A percentile compares a stretch with the other conserved stretches of the same genome.
Evolutionary conservation across 2,797 vertebrate genomes (phyloP).

Genomic region (Coreius guichenoti): DNA sequence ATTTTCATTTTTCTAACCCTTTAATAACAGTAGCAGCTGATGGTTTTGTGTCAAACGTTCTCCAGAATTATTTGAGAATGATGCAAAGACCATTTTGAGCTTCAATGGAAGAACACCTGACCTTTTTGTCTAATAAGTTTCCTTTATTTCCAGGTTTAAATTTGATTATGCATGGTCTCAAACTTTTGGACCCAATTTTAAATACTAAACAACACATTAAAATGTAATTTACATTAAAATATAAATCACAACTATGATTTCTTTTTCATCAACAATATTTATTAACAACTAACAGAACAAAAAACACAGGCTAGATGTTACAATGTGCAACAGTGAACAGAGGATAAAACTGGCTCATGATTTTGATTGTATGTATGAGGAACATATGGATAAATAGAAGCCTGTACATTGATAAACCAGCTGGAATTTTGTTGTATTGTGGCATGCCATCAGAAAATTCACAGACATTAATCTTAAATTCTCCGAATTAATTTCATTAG

Average conservation of each 20-base stretch:
- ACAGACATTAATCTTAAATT: constrained; percentile 4
- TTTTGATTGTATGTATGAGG: constrained; percentile 28
- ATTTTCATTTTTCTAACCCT: neutral
- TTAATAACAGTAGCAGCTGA: neutral
- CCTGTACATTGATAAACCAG: constrained; percentile 11
- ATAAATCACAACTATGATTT: constrained; percentile 13
- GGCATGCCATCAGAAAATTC: neutral
- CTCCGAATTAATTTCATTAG: constrained; percentile 15
- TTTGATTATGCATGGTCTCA: neutral
- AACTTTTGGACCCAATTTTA: neutral
- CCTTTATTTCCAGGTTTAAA: neutral
- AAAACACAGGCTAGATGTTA: constrained; percentile 67
- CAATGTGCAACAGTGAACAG: constrained; percentile 67
- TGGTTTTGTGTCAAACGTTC: neutral
- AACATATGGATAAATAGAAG: constrained; percentile 22
- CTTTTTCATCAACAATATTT: constrained; percentile 56
- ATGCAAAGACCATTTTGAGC: neutral
- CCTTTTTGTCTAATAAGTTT: neutral
- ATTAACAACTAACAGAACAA: constrained; percentile 64
- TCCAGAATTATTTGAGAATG: neutral
- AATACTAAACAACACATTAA: neutral
- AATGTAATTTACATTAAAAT: neutral
- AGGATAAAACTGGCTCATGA: constrained; percentile 40
- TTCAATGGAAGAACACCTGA: neutral
- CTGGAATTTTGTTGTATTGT: constrained; percentile 18